Evolutionary conservation across 2,797 vertebrate species (phyloP).

Genomic region (Rhinophrynus dorsalis): DNA sequence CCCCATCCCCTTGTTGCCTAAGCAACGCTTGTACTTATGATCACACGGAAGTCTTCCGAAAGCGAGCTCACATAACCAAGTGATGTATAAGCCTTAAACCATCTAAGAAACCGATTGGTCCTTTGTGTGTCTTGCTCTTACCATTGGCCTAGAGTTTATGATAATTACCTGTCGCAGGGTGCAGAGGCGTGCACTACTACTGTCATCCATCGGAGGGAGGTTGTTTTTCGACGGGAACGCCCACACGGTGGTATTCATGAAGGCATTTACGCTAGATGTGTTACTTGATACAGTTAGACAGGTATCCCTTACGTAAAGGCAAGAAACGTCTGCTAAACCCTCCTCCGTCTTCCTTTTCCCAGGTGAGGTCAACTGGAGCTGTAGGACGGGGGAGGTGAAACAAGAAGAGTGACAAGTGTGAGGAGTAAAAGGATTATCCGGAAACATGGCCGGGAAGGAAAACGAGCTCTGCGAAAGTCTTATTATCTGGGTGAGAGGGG

Average conservation of each 20-base stretch:
- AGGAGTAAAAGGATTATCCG: neutral
- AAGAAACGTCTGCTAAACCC: neutral
- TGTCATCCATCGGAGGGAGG: slow-evolving; percentile 27
- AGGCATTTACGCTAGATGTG: neutral
- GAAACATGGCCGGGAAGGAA: slow-evolving; percentile 65
- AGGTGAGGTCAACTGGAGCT: slow-evolving; percentile 39
- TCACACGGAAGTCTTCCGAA: too few species aligned
- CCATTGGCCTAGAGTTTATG: neutral
- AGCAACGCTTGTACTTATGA: too few species aligned
- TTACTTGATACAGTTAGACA: neutral
- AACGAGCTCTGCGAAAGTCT: slow-evolving; percentile 85
- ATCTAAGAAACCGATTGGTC: neutral
- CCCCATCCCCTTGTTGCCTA: too few species aligned
- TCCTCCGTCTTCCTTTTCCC: slow-evolving; percentile 19
- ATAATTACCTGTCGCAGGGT: neutral
- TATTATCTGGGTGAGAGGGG: slow-evolving; percentile 87
- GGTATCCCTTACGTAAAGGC: neutral
- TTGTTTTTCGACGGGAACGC: too few species aligned
- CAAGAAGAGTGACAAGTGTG: neutral
- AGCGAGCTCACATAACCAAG: too few species aligned
- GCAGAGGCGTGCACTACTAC: neutral
- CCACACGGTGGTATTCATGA: slow-evolving; percentile 22
- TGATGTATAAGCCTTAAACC: too few species aligned
- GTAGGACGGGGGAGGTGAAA: slow-evolving; percentile 6
- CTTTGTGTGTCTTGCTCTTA: fast-evolving